phyloP scores from a whole-genome alignment of 2,113 vertebrate genomes.

The Polypterus senegalus region DNA sequence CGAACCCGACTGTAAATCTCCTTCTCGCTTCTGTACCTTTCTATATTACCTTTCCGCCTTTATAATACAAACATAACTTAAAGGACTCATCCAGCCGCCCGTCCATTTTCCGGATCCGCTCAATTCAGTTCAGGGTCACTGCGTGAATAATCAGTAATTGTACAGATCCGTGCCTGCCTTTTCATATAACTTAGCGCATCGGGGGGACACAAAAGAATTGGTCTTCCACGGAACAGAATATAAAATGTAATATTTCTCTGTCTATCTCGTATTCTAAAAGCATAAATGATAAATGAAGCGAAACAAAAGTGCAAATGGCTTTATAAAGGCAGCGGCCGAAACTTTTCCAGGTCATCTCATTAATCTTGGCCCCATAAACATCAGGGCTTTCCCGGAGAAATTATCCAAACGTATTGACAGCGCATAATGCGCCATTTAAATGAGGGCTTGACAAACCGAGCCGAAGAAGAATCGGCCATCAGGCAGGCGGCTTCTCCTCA shows the following conservation, averaged over 20 bases:
- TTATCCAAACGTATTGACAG: neutral
- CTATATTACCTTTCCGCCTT: too few relatives aligned
- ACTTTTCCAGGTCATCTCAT: slow-evolving; percentile 7
- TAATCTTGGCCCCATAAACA: slow-evolving; percentile 5
- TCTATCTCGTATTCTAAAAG: slow-evolving; percentile 10
- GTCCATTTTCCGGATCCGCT: too few relatives aligned
- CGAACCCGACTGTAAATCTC: too few relatives aligned
- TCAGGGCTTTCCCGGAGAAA: neutral
- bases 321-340: slow-evolving; percentile 10
- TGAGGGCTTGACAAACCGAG: neutral
- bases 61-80: too few relatives aligned
- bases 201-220: too few relatives aligned
- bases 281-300: slow-evolving; percentile 10
- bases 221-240: too few relatives aligned
- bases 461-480: neutral
- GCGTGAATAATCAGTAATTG: too few relatives aligned
- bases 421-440: slow-evolving; percentile 3
- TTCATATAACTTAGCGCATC: too few relatives aligned
- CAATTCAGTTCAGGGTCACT: too few relatives aligned
- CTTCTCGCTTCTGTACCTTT: too few relatives aligned
- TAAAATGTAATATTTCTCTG: neutral
- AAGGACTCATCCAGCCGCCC: too few relatives aligned
- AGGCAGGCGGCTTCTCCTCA: neutral
- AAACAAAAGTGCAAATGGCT: slow-evolving; percentile 8
- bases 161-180: too few relatives aligned